phyloP scores from a whole-genome alignment of 2,113 vertebrate species.

The Cercopithecus mona region DNA sequence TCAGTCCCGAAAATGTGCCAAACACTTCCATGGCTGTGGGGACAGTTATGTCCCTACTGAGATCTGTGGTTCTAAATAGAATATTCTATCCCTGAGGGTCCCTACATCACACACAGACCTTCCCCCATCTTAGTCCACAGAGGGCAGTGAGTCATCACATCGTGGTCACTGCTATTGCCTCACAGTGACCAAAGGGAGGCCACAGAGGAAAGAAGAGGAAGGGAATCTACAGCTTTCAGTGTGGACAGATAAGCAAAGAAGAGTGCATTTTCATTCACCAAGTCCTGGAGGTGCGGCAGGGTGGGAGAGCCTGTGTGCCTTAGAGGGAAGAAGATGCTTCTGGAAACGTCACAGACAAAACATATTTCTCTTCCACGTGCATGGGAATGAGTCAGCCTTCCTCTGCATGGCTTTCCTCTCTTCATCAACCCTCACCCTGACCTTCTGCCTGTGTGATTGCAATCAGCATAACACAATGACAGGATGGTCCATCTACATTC shows the following conservation, averaged over 20 bases:
- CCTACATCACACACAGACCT: neutral
- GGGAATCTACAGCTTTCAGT: neutral
- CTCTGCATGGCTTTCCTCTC: neutral
- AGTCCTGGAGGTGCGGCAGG: neutral
- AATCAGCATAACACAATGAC: neutral
- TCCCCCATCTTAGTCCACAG: neutral
- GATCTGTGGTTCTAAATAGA: neutral
- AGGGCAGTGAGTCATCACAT: accelerated
- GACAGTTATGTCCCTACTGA: neutral
- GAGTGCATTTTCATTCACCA: neutral
- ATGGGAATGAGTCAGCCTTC: neutral
- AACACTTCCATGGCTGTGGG: too few species aligned
- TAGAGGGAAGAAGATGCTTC: neutral
- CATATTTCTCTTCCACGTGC: too few species aligned
- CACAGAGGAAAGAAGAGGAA: neutral
- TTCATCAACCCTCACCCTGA: neutral
- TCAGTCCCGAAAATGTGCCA: too few species aligned
- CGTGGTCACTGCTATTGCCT: accelerated
- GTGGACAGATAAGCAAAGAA: too few species aligned
- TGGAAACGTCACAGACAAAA: neutral
- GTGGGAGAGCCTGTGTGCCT: neutral
- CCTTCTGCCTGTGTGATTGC: accelerated
- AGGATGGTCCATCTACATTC: neutral
- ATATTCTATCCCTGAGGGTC: neutral
- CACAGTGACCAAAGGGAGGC: neutral